Conservation (phyloP, 2,888 invertebrate species). For the Synanthedon formicaeformis region DNA sequence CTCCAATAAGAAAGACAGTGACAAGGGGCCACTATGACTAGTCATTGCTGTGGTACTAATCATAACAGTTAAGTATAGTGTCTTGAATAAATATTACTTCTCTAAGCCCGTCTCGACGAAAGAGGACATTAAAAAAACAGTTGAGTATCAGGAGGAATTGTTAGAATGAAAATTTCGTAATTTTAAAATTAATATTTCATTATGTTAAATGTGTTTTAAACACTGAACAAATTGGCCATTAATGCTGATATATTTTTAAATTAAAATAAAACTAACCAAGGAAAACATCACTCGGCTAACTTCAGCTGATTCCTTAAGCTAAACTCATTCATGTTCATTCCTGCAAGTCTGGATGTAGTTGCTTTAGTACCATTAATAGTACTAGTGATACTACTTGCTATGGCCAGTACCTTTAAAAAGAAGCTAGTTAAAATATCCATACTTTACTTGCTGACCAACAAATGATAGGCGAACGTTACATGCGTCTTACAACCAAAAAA, state of each 20-base stretch:
- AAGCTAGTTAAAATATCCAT: no score
- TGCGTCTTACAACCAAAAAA: no score
- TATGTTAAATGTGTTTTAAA: not conserved
- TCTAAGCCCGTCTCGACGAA: conserved; percentile 7
- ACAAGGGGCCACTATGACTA: conserved; percentile 58
- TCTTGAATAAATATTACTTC: conserved; percentile 34
- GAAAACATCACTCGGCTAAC: no score
- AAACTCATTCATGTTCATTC: no score
- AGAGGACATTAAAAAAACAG: not conserved
- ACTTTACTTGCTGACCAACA: no score
- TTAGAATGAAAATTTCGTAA: not conserved
- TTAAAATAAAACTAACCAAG: no score
- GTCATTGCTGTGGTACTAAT: conserved; percentile 26
- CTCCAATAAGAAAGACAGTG: conserved; percentile 17
- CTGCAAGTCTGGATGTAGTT: no score
- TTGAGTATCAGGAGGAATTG: not conserved
- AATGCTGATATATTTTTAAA: not conserved
- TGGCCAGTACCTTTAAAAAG: no score
- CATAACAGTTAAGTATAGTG: conserved; percentile 38
- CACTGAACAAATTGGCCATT: not conserved
- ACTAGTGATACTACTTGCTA: no score
- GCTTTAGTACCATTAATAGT: no score
- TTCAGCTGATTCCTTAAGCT: no score
- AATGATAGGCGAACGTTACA: no score
- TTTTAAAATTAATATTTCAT: not conserved